Base-by-base conservation (phyloP, 2,113 vertebrate genomes). In the Muscicapa adusta region DNA sequence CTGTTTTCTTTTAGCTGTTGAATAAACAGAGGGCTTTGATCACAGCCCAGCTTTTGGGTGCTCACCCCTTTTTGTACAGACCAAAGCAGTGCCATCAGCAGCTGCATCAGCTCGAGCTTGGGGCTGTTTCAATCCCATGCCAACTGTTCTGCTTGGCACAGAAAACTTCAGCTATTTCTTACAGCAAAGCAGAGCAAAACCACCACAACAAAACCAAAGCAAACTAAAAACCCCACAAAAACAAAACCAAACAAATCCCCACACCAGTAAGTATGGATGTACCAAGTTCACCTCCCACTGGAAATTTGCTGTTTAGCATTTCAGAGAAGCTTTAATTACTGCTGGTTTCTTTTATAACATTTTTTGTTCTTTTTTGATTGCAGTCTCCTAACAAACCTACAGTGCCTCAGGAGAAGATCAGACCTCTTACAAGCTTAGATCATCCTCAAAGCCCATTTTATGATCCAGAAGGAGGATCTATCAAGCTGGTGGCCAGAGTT, bases 401-500 rank as follows among this genome's bases (percentile, higher is more conserved):
- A 33, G 66, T 97, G 75, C 98, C 99, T 85, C 98, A 98, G 97
- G 99, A 99, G 93, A 99, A 99, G 98, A 99, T 99, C 90, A 98
- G 99, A 65, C 99, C 99, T 31, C 96, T 99, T 79, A 99, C 99
- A 88, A 99, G 99, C 82, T 97, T 99, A 94, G 99, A 99, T 96
- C 99, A 99, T 82, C 99, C 99, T 56, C 99, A 99, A 88, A 99
- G 99, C 96, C 99, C 99, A n/a, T 99, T 99, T 96, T 99, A 99
- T 18, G 99, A 99, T 75, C 99, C 99, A 50, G 99, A 99, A 94
- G 99, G 99, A 48, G 99, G 99, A 3, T 99, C 99, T 53, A 99
- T 99, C 96, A 99, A 98, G 65, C 98, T 99, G 67, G 99, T 99
- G 81, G 98, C 99, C 88, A 98, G 98, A 97, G 97, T 99, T 65